These are phyloP conservation scores for Bufotes viridis DNA, from an alignment of 2,797 vertebrate genomes.

Conservation along the genomic window DNA sequence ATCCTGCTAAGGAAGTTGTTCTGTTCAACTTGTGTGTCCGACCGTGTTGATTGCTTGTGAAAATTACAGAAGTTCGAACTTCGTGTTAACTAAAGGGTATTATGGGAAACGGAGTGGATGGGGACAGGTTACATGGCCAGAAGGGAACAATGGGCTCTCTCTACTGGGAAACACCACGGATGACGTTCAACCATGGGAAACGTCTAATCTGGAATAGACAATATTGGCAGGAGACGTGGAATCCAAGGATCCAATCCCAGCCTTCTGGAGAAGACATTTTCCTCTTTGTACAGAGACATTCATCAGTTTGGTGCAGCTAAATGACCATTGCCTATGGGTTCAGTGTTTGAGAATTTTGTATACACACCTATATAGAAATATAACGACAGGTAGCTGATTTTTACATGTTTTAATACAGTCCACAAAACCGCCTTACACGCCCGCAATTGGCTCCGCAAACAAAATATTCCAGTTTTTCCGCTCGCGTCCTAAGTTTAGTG, in stretches of 20 bases:
- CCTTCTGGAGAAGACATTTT: conserved; percentile 15
- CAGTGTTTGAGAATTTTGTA: conserved; percentile 62
- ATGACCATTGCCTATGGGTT: conserved; percentile 29
- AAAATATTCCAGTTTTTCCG: background rate
- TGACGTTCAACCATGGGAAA: background rate
- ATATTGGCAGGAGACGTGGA: background rate
- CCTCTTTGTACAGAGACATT: conserved; percentile 53
- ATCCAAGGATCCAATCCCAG: background rate
- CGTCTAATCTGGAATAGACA: background rate
- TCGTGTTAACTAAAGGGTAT: conserved; percentile 39
- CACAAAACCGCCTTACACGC: conserved; percentile 40
- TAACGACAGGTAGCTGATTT: conserved; percentile 44
- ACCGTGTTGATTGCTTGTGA: conserved; percentile 58
- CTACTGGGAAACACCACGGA: background rate
- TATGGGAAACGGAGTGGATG: background rate
- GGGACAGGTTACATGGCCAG: conserved; percentile 16
- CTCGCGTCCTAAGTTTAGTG: conserved; percentile 27
- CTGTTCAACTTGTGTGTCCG: conserved; percentile 60
- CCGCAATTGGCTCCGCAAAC: conserved; percentile 6
- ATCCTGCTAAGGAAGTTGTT: conserved; percentile 57
- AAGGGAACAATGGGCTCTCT: background rate
- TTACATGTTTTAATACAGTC: conserved; percentile 62
- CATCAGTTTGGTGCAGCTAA: conserved; percentile 31
- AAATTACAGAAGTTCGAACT: conserved; percentile 53
- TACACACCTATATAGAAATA: conserved; percentile 34